A percentile compares a stretch with the other conserved stretches of the same genome.
phyloP scores from a whole-genome alignment of 2,113 vertebrate species.

The Verasper variegatus region DNA sequence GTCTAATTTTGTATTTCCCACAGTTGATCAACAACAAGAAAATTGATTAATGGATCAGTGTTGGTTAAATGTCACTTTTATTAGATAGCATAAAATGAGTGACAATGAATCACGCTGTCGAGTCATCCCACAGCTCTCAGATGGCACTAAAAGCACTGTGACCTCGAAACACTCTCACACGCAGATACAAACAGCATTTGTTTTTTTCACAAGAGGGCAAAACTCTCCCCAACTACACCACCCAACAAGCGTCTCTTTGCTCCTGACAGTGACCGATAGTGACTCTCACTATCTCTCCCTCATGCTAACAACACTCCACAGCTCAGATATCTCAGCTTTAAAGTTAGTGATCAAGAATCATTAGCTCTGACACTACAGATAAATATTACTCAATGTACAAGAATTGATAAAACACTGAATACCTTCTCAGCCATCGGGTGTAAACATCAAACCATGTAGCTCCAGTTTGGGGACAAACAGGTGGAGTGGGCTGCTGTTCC shows the following conservation, averaged over 20 bases:
- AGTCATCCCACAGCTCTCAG: background rate
- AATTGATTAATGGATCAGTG: background rate
- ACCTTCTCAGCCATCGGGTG: background rate
- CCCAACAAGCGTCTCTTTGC: conserved; percentile 41
- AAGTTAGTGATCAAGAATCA: background rate
- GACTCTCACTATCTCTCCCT: conserved; percentile 22
- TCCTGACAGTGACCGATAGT: conserved; percentile 23
- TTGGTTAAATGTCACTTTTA: background rate
- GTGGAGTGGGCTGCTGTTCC: background rate
- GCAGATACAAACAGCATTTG: conserved; percentile 10
- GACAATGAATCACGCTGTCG: background rate
- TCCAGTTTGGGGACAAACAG: background rate
- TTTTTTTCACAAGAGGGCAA: conserved; percentile 18
- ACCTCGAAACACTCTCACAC: conserved; percentile 16
- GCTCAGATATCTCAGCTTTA: conserved; percentile 31
- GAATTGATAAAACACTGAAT: background rate
- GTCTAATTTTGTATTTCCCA: background rate
- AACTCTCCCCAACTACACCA: background rate
- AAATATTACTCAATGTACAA: background rate
- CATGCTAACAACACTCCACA: conserved; percentile 14
- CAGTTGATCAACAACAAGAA: background rate
- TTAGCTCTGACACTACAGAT: conserved; percentile 2
- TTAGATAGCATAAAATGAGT: background rate
- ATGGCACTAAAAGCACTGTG: background rate
- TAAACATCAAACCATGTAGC: background rate